Base-by-base conservation (phyloP, 1,140 invertebrate genomes). In the Araneus ventricosus region DNA sequence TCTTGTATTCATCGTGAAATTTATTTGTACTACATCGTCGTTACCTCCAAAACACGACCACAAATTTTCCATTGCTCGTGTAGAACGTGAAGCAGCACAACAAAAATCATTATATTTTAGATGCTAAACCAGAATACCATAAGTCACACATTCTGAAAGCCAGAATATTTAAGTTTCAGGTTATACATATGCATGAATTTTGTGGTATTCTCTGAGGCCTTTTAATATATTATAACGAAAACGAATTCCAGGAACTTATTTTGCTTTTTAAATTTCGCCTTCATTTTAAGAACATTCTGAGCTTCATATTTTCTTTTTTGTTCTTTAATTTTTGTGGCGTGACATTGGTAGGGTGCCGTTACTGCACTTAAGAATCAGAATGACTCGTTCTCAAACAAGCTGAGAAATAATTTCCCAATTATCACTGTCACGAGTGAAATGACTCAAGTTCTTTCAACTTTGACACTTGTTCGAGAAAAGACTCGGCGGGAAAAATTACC, bases 371-470 rank as follows among this genome's bases (percentile, higher is more conserved):
- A 90, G 24, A 67, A 41, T 52, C 67, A 37, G 30, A 90, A 90
- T 52, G 70, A 41, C 88, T 34, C 30, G 63, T 30, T 37, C 79
- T 90, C 80, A 90, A 90, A 90, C 70, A 80, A 90, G 88, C 88
- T 67, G 88, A 52, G 70, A 82, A 90, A 90, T 82, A 37, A 90
- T 90, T 90, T 80, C 27, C 88, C 88, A 82, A 82, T 82, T 90
- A 90, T 37, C 27, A 27, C 41, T 90, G 88, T 90, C 88, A 90
- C 70, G 88, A 63, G 80, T 30, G 41, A 45, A 90, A 90, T 79
- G 88, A 90, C 70, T 90, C 70, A 57, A 59, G 88, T 90, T 90
- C 88, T 90, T 90, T 90, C 88, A 90, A 90, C 88, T 80, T 80
- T 80, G 88, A 90, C 88, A 90, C 45, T 61, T 41, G 80, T 41